Base-by-base conservation (phyloP, 2,113 vertebrate genomes). In the Onychorhynchus coronatus region DNA sequence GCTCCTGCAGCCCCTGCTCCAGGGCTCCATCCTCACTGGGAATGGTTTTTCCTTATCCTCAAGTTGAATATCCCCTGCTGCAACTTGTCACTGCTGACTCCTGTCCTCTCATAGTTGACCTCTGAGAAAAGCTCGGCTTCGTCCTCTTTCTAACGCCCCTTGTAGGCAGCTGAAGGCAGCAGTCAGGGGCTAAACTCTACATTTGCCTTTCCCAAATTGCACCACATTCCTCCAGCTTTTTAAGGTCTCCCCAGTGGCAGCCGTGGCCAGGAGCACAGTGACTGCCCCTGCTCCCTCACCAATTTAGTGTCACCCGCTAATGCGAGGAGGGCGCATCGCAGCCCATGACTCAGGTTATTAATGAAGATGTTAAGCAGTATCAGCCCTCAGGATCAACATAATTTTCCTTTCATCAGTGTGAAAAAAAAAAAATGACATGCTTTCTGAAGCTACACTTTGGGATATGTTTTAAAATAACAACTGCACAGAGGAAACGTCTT, bases 301-400 rank as follows among this genome's bases (percentile, higher is more conserved):
- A 52, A 12, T 35, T 56, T 2, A 25, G 55, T 70, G 88, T 90
- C 85, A 93, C 71, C 78, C n/a, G 1, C 42, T 88, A 95, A 91
- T 30, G 78, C 63, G 70, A 44, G 53, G n/a, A 76, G 85, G 91
- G 91, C 0, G 2, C 67, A 56, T 15, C 1, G 0, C 92, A 94
- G 95, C 82, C 94, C 2, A 12, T 93, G 94, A 94, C 90, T 96
- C 90, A 94, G 74, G 71, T 94, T 95, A 88, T 93, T 91, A 95
- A 92, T 89, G 88, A 93, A 93, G 76, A 92, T 67, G 35, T 92
- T 89, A 86, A 95, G 92, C 88, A 74, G 94, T 41, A 92, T 74
- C 94, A 95, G 94, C 93, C 91, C 86, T 93, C 95, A 96, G 94
- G 95, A 95, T 94, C 95, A 97, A 95, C 85, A 84, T 90, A 85